Base-by-base conservation (phyloP, 2,113 vertebrate species). In the Barnardius zonarius region DNA sequence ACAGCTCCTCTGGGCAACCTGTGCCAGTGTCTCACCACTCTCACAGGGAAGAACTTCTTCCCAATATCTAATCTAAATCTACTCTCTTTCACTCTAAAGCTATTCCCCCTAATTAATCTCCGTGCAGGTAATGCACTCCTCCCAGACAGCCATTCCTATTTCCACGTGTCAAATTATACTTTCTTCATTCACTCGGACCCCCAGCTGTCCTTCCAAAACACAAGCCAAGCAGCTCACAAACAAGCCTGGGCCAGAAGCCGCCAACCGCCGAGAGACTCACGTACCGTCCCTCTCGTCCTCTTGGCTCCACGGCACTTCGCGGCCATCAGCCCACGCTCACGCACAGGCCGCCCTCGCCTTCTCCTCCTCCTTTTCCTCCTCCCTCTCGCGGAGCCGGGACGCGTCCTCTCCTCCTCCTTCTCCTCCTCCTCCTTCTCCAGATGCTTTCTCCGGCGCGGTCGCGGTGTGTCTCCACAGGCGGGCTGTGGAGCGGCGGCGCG, bases 391-490 rank as follows among this genome's bases (percentile, higher is more conserved):
- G 28, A 7, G 68, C 11, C 8, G 28, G 39, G 66, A 49, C 73
- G 62, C 31, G 20, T 22, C n/a, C 33, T 54, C 12, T 24, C 28
- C 49, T 37, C 48, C 86, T 57, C 28, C 49, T 37, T n/a, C 86
- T 57, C 14, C n/a, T 35, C 59, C 41, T 57, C 48, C 86, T 57
- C 14, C n/a, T 35, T n/a, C 41, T 51, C 11, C 30, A 12, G 69
- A 92, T 35, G 57, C 76, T 72, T 18, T 30, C 63, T 81, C 78
- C 79, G 41, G 87, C 88, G 81, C 10, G 62, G 84, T 52, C 62
- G 68, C 57, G 67, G 46, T 77, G 49, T 92, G 72, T 92, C 96
- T 93, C 95, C 96, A 95, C 97, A 91, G 97, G 88, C 95, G 96
- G 97, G 92, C 95, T 95, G 63, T 92, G 85, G 96, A 94, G 93